Percentiles rank a stretch among this genome's conserved stretches.
Evolutionary conservation across 2,888 invertebrate species (phyloP).

Genomic region (Protophormia terraenovae): DNA sequence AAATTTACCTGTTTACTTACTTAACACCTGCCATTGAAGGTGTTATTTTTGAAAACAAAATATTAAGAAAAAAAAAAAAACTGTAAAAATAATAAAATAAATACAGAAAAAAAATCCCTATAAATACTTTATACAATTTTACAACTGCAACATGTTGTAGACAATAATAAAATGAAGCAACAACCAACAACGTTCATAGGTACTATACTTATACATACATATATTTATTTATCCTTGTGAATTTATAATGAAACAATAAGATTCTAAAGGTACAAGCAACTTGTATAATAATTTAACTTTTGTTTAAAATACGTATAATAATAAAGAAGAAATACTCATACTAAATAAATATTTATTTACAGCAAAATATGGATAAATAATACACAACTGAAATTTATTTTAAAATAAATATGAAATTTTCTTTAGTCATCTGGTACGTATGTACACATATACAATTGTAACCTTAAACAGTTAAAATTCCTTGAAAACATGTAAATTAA

Average conservation of each 20-base stretch:
- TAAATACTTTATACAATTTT: neutral
- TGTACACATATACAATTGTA: neutral
- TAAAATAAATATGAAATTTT: neutral
- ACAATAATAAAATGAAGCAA: neutral
- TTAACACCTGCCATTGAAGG: constrained; percentile 60
- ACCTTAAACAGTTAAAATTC: neutral
- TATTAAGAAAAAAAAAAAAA: constrained; percentile 6
- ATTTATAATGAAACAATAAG: neutral
- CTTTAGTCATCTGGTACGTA: neutral
- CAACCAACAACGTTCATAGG: too few species aligned
- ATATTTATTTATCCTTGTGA: neutral
- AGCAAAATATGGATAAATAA: neutral
- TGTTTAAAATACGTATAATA: neutral
- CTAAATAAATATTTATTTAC: neutral
- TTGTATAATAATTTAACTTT: too few species aligned
- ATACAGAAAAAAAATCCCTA: neutral
- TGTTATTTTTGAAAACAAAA: constrained; percentile 47
- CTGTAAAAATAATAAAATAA: neutral
- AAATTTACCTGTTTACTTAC: constrained; percentile 44
- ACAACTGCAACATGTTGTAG: neutral
- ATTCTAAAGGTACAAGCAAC: neutral
- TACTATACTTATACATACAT: too few species aligned
- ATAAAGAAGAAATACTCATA: neutral
- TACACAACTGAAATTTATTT: neutral
- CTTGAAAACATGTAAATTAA: neutral